A percentile compares a stretch with the other conserved stretches of the same genome.
phyloP scores from a whole-genome alignment of 1,140 invertebrate genomes.

The Drosophila fuyamai region DNA sequence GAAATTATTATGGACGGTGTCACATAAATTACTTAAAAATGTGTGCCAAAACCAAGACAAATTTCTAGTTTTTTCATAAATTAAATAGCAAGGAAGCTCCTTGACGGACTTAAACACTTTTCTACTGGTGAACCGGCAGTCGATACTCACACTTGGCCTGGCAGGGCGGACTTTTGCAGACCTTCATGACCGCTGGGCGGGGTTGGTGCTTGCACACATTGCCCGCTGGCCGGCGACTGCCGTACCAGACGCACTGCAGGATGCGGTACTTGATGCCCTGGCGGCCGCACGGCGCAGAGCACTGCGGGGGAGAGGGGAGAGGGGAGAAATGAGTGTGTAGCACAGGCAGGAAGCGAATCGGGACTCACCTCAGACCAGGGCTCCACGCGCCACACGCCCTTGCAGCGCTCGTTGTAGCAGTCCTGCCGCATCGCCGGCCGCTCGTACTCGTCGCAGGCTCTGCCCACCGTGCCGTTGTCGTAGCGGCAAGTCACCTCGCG shows the following conservation, averaged over 20 bases:
- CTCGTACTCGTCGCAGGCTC: slow-evolving; percentile 88
- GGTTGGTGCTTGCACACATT: slow-evolving; percentile 91
- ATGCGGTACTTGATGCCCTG: slow-evolving; percentile 92
- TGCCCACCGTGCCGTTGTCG: slow-evolving; percentile 87
- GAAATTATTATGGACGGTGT: too few species aligned
- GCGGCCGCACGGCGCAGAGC: slow-evolving; percentile 89
- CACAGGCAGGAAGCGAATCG: slow-evolving; percentile 23
- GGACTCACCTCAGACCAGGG: slow-evolving; percentile 93
- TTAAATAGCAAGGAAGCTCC: too few species aligned
- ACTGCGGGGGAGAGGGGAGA: slow-evolving; percentile 86
- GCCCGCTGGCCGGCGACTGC: slow-evolving; percentile 91
- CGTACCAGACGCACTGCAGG: slow-evolving; percentile 95
- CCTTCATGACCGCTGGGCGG: slow-evolving; percentile 90
- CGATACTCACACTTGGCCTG: slow-evolving; percentile 84
- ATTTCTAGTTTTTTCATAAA: too few species aligned
- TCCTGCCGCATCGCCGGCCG: slow-evolving; percentile 90
- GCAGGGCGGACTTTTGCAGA: slow-evolving; percentile 90
- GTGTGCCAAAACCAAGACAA: too few species aligned
- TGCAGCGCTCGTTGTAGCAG: slow-evolving; percentile 92
- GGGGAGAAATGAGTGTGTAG: slow-evolving; percentile 23
- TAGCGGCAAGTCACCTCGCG: slow-evolving; percentile 90
- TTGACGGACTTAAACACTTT: too few species aligned
- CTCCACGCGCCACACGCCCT: slow-evolving; percentile 92
- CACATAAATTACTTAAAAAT: too few species aligned
- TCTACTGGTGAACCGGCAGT: too few species aligned